phyloP scores from a whole-genome alignment of 2,797 vertebrate genomes.

The Hapalemur alaotrensis region DNA sequence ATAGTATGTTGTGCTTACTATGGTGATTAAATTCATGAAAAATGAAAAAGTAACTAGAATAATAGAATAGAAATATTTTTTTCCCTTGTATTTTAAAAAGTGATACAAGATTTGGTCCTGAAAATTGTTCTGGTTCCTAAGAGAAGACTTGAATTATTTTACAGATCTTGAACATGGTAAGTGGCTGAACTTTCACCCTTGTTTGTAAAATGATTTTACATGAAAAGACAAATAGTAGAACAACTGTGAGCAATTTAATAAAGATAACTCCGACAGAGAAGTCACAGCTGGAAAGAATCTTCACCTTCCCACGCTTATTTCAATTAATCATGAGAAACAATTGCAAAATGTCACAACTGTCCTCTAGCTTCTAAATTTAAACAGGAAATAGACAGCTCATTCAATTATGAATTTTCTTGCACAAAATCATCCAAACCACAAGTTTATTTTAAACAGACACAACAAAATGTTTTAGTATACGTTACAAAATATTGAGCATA shows the following conservation, averaged over 20 bases:
- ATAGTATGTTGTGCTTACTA: background rate
- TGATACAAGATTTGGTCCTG: background rate
- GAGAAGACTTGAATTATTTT: background rate
- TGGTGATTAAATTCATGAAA: background rate
- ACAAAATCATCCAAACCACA: background rate
- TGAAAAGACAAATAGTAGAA: conserved; percentile 39
- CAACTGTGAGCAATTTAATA: conserved; percentile 49
- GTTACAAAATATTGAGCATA: background rate
- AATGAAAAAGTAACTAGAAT: background rate
- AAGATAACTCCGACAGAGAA: conserved; percentile 44
- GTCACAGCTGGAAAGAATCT: conserved; percentile 52
- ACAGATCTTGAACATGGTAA: background rate
- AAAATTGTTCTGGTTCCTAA: background rate
- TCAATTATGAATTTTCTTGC: conserved; percentile 19
- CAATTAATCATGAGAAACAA: conserved; percentile 65
- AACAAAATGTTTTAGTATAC: conserved; percentile 4
- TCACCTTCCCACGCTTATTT: conserved; percentile 39
- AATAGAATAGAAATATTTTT: background rate
- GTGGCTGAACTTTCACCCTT: conserved; percentile 38
- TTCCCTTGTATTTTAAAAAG: background rate
- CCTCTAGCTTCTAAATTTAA: conserved; percentile 50
- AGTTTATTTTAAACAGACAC: background rate
- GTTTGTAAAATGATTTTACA: conserved; percentile 60
- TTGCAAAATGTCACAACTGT: conserved; percentile 56
- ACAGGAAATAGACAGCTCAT: background rate